A percentile compares a stretch with the other conserved stretches of the same genome.
Evolutionary conservation across 2,797 vertebrate species (phyloP).

Genomic region (Sebastes ruberrimus): DNA sequence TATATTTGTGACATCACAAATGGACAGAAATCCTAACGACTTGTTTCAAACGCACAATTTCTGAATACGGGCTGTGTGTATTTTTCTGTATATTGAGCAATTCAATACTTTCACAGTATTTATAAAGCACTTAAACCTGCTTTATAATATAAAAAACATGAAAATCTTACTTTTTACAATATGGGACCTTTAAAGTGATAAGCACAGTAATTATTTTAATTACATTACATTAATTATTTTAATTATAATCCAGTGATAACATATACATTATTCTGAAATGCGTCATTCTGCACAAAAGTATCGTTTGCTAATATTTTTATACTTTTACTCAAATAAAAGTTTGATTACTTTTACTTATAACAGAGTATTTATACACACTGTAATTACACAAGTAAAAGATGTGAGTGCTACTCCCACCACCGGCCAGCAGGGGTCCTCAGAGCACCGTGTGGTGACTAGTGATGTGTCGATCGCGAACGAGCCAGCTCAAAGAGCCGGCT

Average conservation of each 20-base stretch:
- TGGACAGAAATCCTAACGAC: too few relatives aligned
- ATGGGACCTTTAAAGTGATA: not conserved
- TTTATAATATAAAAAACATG: too few relatives aligned
- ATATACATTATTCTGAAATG: not conserved
- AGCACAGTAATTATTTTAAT: not conserved
- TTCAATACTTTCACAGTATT: too few relatives aligned
- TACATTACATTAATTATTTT: too few relatives aligned
- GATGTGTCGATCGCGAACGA: fast-evolving
- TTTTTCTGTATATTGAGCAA: too few relatives aligned
- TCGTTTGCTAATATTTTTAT: not conserved
- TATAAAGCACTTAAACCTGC: too few relatives aligned
- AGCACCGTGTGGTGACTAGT: not conserved
- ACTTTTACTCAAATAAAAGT: not conserved
- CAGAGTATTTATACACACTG: not conserved
- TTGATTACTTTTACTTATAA: not conserved
- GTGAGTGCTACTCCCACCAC: not conserved
- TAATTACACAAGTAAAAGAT: not conserved
- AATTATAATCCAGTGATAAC: not conserved
- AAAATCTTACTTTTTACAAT: too few relatives aligned
- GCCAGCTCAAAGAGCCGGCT: too few relatives aligned
- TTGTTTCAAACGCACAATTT: too few relatives aligned
- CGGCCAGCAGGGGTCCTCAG: conserved; percentile 32
- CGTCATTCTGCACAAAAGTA: not conserved
- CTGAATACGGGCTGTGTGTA: too few relatives aligned
- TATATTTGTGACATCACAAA: too few relatives aligned